phyloP scores from a whole-genome alignment of 2,797 vertebrate genomes.

The Sebastes elongatus region DNA sequence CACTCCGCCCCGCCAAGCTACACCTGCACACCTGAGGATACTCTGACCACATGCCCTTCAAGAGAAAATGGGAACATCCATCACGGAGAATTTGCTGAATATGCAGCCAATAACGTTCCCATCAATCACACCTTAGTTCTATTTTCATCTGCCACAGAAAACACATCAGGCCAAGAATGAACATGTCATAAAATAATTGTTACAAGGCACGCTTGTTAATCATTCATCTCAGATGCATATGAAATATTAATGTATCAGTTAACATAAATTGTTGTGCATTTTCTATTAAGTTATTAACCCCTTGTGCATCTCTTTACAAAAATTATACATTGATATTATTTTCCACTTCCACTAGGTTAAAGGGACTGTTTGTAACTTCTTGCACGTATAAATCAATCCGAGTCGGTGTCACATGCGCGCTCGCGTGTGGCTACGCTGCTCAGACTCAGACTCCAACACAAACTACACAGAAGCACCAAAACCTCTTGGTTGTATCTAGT shows the following conservation, averaged over 20 bases:
- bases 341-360: neutral
- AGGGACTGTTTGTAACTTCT: too few species aligned
- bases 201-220: neutral
- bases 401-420: too few species aligned
- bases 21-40: neutral
- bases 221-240: neutral
- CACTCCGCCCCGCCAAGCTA: neutral
- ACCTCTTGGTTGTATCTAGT: too few species aligned
- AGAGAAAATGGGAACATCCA: neutral
- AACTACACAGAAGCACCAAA: too few species aligned
- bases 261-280: neutral
- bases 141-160: neutral
- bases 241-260: slow-evolving; percentile 23
- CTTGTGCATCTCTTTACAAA: neutral
- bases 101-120: neutral
- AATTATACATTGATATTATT: neutral
- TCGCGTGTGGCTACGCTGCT: too few species aligned
- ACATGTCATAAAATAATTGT: neutral
- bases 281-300: neutral
- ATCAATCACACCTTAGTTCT: slow-evolving; percentile 15
- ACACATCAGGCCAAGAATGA: neutral
- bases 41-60: neutral
- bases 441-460: too few species aligned
- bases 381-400: too few species aligned
- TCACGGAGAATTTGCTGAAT: neutral